A percentile compares a stretch with the other conserved stretches of the same genome.
Evolutionary conservation across 2,797 vertebrate genomes (phyloP).

Genomic region (Semotilus atromaculatus): DNA sequence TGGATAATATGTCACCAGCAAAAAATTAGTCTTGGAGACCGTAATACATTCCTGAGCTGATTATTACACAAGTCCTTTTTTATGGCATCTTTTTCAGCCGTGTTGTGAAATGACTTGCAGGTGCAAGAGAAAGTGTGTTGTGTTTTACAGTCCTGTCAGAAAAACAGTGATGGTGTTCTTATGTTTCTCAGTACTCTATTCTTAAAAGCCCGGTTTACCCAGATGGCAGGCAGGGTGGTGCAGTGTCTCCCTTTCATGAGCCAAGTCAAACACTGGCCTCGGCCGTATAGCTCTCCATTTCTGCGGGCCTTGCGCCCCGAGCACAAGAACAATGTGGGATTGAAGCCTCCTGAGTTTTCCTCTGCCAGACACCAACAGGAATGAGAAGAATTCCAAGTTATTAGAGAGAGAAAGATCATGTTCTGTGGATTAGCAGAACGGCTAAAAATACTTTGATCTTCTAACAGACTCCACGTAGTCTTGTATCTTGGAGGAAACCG

Average conservation of each 20-base stretch:
- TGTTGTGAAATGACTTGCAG: constrained; percentile 70
- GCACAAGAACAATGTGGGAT: constrained; percentile 67
- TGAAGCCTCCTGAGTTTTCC: constrained; percentile 61
- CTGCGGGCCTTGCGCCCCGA: constrained; percentile 57
- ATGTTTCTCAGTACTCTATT: constrained; percentile 73
- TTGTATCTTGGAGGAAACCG: constrained; percentile 68
- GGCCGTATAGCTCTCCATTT: constrained; percentile 66
- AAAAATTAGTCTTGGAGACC: constrained; percentile 35
- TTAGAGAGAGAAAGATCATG: constrained; percentile 78
- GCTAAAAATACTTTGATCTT: constrained; percentile 78
- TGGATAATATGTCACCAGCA: constrained; percentile 40
- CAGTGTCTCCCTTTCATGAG: constrained; percentile 63
- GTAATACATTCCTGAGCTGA: constrained; percentile 69
- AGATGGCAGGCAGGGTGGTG: constrained; percentile 69
- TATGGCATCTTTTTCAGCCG: constrained; percentile 49
- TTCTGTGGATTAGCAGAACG: constrained; percentile 77
- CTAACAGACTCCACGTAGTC: constrained; percentile 73
- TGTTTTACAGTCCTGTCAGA: constrained; percentile 62
- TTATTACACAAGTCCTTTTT: constrained; percentile 67
- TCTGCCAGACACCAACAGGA: constrained; percentile 70
- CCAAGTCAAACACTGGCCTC: constrained; percentile 77
- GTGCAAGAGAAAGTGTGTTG: constrained; percentile 64
- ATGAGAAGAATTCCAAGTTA: constrained; percentile 79
- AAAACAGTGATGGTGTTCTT: constrained; percentile 65
- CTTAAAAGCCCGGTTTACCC: constrained; percentile 64